Conservation (phyloP, 2,113 vertebrate species). For the Triplophysa rosa region DNA sequence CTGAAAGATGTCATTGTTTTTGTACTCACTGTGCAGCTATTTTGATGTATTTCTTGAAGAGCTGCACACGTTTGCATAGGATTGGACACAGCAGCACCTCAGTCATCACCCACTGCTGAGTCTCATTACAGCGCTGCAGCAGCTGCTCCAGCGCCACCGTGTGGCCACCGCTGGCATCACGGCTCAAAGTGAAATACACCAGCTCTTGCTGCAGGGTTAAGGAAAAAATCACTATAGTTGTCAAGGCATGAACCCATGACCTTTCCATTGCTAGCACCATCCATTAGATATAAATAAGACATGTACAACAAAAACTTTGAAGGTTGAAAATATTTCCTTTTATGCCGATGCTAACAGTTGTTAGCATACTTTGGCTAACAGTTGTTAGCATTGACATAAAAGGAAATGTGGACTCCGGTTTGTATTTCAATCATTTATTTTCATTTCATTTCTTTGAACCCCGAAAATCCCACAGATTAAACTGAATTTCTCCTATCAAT, state of each 20-base stretch:
- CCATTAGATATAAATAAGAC: too few species aligned
- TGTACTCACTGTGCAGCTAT: constrained; percentile 93
- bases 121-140: constrained; percentile 92
- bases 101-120: constrained; percentile 96
- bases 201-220: constrained; percentile 87
- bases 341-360: too few species aligned
- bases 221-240: background rate
- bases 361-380: too few species aligned
- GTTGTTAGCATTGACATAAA: too few species aligned
- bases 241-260: background rate
- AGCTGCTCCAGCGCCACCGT: constrained; percentile 86
- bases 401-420: too few species aligned
- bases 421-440: too few species aligned
- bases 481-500: too few species aligned
- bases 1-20: background rate
- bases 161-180: constrained; percentile 79
- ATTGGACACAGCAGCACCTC: constrained; percentile 89
- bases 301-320: too few species aligned
- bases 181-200: constrained; percentile 93
- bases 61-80: constrained; percentile 91
- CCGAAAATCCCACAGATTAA: too few species aligned
- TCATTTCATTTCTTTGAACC: too few species aligned
- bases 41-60: constrained; percentile 98
- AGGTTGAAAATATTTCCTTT: too few species aligned
- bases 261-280: too few species aligned